Conservation (phyloP, 2,113 vertebrate genomes). For the Chaetodon trifascialis region DNA sequence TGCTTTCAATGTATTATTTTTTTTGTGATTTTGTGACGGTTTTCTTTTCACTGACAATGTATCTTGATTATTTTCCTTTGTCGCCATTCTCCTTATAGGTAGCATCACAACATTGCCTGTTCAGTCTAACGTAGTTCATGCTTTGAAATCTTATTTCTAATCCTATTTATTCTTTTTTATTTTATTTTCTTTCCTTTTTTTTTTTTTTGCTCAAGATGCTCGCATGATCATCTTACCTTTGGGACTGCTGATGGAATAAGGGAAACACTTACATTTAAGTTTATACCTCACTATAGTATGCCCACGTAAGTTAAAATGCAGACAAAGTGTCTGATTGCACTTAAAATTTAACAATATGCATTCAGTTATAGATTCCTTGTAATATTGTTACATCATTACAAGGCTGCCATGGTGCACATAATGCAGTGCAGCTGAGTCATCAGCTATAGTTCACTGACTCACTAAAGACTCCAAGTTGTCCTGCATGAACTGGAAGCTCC, state of each 20-base stretch:
- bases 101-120: not conserved
- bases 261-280: not conserved
- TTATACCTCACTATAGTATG: not conserved
- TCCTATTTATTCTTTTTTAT: too few species aligned
- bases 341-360: not conserved
- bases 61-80: not conserved
- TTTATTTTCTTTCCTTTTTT: too few species aligned
- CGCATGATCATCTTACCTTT: not conserved
- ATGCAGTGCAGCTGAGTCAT: constrained; percentile 56
- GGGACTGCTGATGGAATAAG: not conserved
- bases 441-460: constrained; percentile 41
- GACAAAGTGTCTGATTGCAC: not conserved
- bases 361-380: not conserved
- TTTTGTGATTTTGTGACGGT: not conserved
- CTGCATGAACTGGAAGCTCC: constrained; percentile 22
- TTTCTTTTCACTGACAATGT: not conserved
- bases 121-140: not conserved
- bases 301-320: not conserved
- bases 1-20: not conserved
- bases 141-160: not conserved
- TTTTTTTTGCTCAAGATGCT: not conserved
- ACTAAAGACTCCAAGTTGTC: constrained; percentile 36
- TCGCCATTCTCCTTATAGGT: not conserved
- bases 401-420: constrained; percentile 5
- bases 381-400: not conserved